A percentile compares a stretch with the other conserved stretches of the same genome.
These are phyloP conservation scores for Saccopteryx leptura DNA, from an alignment of 2,113 vertebrate species.

Conservation along the genomic window DNA sequence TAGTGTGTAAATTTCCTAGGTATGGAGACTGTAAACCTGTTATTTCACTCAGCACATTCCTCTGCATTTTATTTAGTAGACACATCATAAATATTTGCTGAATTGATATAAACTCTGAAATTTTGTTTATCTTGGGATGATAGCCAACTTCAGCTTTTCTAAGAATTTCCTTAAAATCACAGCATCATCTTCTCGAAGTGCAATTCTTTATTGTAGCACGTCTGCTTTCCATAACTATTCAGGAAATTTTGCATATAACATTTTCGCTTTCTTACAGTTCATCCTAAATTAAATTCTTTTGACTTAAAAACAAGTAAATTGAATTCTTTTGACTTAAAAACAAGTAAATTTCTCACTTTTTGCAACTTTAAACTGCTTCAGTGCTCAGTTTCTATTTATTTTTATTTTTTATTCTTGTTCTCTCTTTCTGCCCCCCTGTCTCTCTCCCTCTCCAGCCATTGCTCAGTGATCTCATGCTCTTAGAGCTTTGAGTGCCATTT, in stretches of 20 bases:
- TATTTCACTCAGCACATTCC: not conserved
- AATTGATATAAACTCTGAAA: constrained; percentile 37
- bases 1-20: not conserved
- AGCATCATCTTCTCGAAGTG: not conserved
- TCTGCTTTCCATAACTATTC: not conserved
- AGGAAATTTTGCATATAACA: not conserved
- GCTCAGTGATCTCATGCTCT: not conserved
- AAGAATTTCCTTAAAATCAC: constrained; percentile 46
- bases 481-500: not conserved
- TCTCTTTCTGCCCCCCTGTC: rapidly evolving
- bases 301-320: not conserved
- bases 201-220: not conserved
- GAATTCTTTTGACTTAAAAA: not conserved
- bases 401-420: not conserved
- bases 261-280: not conserved
- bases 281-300: not conserved
- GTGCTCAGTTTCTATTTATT: not conserved
- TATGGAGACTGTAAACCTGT: not conserved
- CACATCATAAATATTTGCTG: constrained; percentile 4
- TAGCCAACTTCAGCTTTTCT: constrained; percentile 55
- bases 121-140: constrained; percentile 28
- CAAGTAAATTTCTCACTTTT: not conserved
- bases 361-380: not conserved
- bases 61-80: constrained; percentile 24
- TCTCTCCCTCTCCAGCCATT: not conserved